These are phyloP conservation scores for Meiosimyza platycephala DNA, from an alignment of 2,888 invertebrate species.

Conservation along the genomic window DNA sequence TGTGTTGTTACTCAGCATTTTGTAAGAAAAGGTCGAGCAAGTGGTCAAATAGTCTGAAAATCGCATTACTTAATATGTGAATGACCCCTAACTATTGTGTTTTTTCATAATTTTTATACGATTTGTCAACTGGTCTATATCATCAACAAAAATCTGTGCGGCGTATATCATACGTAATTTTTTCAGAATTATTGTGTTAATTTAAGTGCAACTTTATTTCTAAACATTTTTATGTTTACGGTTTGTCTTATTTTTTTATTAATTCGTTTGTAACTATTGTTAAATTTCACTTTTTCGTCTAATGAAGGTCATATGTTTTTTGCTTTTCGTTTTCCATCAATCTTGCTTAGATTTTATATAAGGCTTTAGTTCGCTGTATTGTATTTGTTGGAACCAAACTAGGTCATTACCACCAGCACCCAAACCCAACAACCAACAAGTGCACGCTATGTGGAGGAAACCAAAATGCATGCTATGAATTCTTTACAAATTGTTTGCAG, in stretches of 20 bases:
- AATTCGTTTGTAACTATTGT: not conserved
- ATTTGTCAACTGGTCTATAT: too few species aligned
- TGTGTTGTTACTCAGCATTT: too few species aligned
- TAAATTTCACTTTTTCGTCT: not conserved
- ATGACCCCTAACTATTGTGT: too few species aligned
- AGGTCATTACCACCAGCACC: conserved; percentile 39
- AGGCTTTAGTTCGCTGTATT: conserved; percentile 28
- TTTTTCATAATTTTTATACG: too few species aligned
- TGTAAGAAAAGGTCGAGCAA: too few species aligned
- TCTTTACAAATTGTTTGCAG: too few species aligned
- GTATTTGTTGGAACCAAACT: conserved; percentile 25
- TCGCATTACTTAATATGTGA: too few species aligned
- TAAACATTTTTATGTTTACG: not conserved
- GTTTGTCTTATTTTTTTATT: not conserved
- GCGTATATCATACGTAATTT: too few species aligned
- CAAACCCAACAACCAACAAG: not conserved
- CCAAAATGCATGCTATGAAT: too few species aligned
- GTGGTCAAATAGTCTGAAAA: too few species aligned
- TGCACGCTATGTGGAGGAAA: conserved; percentile 14
- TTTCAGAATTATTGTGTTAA: too few species aligned
- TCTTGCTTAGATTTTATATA: conserved; percentile 7
- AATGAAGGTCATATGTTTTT: conserved; percentile 4
- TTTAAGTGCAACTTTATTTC: not conserved
- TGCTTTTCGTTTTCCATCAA: conserved; percentile 21
- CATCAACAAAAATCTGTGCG: too few species aligned